Conservation (phyloP, 1,140 invertebrate genomes). For the Aethina tumida region DNA sequence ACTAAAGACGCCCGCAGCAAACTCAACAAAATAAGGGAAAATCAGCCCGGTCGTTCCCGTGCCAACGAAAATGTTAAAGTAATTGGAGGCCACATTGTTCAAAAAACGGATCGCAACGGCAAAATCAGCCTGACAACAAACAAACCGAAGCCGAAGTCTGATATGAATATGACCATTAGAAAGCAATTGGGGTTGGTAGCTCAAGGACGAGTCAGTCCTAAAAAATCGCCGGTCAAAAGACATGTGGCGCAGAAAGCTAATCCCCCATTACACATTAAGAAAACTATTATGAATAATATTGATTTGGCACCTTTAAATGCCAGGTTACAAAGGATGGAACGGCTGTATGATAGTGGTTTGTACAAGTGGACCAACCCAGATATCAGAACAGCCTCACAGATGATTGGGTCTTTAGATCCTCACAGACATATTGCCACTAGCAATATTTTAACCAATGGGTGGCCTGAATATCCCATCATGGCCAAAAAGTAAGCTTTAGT, state of each 20-base stretch:
- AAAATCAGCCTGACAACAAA: constrained; percentile 42
- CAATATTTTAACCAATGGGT: constrained; percentile 15
- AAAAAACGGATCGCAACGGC: constrained; percentile 42
- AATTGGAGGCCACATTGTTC: constrained; percentile 35
- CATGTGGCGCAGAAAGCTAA: constrained; percentile 8
- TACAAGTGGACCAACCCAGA: constrained; percentile 26
- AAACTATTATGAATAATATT: constrained; percentile 26
- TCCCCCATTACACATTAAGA: constrained; percentile 13
- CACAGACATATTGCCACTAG: constrained; percentile 20
- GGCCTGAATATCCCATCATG: constrained; percentile 14
- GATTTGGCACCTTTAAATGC: constrained; percentile 17
- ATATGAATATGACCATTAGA: constrained; percentile 31
- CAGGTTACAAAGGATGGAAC: not conserved
- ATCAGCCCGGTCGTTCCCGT: constrained; percentile 8
- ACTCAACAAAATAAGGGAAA: constrained; percentile 39
- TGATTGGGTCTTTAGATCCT: constrained; percentile 20
- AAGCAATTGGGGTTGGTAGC: constrained; percentile 30
- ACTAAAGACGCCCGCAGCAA: constrained; percentile 52
- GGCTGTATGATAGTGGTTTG: constrained; percentile 15
- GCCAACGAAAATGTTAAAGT: constrained; percentile 23
- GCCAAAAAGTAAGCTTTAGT: constrained; percentile 17
- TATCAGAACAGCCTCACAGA: constrained; percentile 18
- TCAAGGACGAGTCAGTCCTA: constrained; percentile 5
- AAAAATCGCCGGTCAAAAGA: constrained; percentile 12
- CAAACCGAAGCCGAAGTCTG: constrained; percentile 32